phyloP scores from a whole-genome alignment of 1,140 invertebrate species.

The Colletes gigas region DNA sequence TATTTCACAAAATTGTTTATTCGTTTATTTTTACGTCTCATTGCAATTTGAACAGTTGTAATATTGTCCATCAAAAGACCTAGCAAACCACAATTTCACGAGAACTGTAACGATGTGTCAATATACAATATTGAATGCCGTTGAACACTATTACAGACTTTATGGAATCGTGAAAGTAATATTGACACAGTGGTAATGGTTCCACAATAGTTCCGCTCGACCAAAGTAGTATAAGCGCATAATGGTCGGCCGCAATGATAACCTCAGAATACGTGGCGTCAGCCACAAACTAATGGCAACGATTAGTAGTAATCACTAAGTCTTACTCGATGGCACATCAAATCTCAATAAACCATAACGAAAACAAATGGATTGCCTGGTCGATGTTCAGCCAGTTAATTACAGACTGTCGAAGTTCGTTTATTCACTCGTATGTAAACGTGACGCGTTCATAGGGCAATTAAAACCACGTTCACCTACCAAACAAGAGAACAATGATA shows the following conservation, averaged over 20 bases:
- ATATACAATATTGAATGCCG: not conserved
- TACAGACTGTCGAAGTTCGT: not conserved
- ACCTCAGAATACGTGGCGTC: slow-evolving; percentile 8
- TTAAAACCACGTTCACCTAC: no score
- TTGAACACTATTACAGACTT: no score
- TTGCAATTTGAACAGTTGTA: no score
- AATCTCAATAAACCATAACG: slow-evolving; percentile 50
- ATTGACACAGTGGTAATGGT: not conserved
- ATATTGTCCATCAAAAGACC: not conserved
- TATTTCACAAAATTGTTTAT: no score
- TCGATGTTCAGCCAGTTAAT: not conserved
- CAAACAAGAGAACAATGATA: no score
- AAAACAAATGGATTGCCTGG: not conserved
- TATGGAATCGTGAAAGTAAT: not conserved
- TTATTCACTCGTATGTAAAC: not conserved
- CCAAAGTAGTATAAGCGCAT: not conserved
- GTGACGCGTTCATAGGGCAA: not conserved
- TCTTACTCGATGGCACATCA: slow-evolving; percentile 50
- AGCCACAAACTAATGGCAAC: slow-evolving; percentile 48
- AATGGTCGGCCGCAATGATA: not conserved
- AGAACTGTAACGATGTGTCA: not conserved
- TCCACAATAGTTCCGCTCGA: not conserved
- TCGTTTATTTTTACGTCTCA: no score
- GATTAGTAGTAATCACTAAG: slow-evolving; percentile 54
- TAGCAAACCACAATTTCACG: not conserved